Evolutionary conservation across 2,113 vertebrate genomes (phyloP), one percentile per base, ranked within the genome.

Genomic region (Sula dactylatra): DNA sequence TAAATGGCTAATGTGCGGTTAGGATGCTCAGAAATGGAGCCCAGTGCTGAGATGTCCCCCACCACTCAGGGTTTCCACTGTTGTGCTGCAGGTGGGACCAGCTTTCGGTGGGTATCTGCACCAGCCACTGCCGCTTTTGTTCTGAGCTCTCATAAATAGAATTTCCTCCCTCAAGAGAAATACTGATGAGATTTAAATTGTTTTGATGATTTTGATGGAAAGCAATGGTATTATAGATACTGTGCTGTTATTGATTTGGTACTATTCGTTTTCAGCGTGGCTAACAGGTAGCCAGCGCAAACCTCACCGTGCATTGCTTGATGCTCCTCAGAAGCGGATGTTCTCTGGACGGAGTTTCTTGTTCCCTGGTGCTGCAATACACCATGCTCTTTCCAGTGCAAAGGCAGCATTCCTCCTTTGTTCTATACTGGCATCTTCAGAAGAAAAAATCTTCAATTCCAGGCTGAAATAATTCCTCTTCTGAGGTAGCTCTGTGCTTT

Each of bases 1-100:
- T 42, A 1, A 0, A 0, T 40, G 32, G n/a, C 59, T 67, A 4
- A 15, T 1, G 16, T 17, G 42, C 0, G 1, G 27, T 82, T 49
- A 49, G 81, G 45, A 42, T n/a, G 64, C 40, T 34, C 76, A 86
- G 86, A 38, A 70, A 26, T 5, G 31, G 70, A 83, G 64, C 52
- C 0, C 2, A 17, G 70, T 34, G 61, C 74, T 0, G 3, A 66
- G 61, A 10, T 26, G 21, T 38, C 36, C 64, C 52, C 10, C 36
- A 2, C 26, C 11, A 4, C 31, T 50, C 17, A 1, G 44, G 54
- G 20, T 45, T 86, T 49, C 67, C n/a, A 10, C 29, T 6, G 16
- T 1, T 15, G 42, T 29, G 25, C 62, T 72, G 71, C 40, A 77
- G 40, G 54, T 74, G 70, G 42, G 50, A 59, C 29, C 26, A 59